phyloP scores from a whole-genome alignment of 2,113 vertebrate genomes.

The Atherinomorus stipes region DNA sequence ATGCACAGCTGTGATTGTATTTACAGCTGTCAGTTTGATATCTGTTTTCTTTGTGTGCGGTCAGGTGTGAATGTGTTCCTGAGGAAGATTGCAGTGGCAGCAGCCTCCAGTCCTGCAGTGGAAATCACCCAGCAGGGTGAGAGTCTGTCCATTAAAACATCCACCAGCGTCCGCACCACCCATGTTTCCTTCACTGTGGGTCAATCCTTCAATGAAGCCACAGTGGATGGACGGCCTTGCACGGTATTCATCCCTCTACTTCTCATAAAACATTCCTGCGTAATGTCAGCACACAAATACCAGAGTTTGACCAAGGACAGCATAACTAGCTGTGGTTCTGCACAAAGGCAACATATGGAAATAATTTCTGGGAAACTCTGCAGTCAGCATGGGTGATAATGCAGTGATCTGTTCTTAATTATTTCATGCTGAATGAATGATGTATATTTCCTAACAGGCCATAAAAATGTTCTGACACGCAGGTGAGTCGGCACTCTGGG shows the following conservation, averaged over 20 bases:
- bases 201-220: conserved; percentile 92
- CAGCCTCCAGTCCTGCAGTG: conserved; percentile 90
- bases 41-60: conserved; percentile 15
- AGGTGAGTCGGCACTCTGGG: not conserved
- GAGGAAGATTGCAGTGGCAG: conserved; percentile 90
- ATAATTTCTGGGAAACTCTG: conserved; percentile 46
- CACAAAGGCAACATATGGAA: conserved; percentile 62
- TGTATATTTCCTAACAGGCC: conserved; percentile 29
- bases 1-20: conserved; percentile 8
- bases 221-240: conserved; percentile 91
- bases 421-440: conserved; percentile 28
- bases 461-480: conserved; percentile 18
- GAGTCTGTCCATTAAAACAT: conserved; percentile 91
- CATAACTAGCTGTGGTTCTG: conserved; percentile 15
- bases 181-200: conserved; percentile 91
- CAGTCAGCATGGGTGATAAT: conserved; percentile 30
- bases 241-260: conserved; percentile 78
- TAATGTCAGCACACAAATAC: conserved; percentile 29
- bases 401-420: conserved; percentile 56
- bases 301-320: conserved; percentile 26
- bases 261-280: conserved; percentile 24
- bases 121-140: conserved; percentile 92
- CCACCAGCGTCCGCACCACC: conserved; percentile 91
- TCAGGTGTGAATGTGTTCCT: conserved; percentile 92
- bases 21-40: conserved; percentile 18